phyloP scores from a whole-genome alignment of 2,888 invertebrate genomes.

The Lasiommata megera region DNA sequence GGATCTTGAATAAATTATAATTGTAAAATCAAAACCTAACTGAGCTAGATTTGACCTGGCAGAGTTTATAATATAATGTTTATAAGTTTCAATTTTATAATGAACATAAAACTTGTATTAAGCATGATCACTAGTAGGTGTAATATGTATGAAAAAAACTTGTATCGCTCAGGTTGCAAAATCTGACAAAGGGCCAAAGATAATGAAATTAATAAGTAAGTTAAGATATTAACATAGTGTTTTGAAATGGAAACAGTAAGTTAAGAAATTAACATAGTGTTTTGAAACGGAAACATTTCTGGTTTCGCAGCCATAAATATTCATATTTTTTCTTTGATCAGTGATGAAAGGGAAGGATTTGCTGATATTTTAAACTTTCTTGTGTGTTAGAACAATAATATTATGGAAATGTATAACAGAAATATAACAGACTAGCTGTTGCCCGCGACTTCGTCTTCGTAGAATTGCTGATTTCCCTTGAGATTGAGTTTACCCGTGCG shows the following conservation, averaged over 20 bases:
- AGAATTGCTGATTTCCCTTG: too few species aligned
- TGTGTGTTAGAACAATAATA: too few species aligned
- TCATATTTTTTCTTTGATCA: too few species aligned
- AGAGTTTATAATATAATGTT: neutral
- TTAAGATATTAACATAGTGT: neutral
- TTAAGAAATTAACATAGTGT: too few species aligned
- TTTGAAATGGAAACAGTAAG: neutral
- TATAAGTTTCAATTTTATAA: neutral
- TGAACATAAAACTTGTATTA: neutral
- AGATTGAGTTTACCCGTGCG: too few species aligned
- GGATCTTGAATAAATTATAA: slow-evolving; percentile 1
- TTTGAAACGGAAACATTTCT: too few species aligned
- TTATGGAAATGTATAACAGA: too few species aligned
- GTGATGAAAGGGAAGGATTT: too few species aligned
- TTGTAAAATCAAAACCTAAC: neutral
- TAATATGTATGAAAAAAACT: neutral
- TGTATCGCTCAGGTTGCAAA: slow-evolving; percentile 2
- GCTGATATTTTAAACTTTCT: too few species aligned
- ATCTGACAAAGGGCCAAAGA: slow-evolving; percentile 1
- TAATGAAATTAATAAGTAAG: neutral
- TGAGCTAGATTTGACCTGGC: neutral
- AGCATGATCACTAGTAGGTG: neutral
- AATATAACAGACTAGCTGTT: too few species aligned
- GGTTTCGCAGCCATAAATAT: too few species aligned
- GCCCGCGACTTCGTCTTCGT: too few species aligned